Base-by-base conservation (phyloP, 2,888 invertebrate species). In the Drosophila basisetae region DNA sequence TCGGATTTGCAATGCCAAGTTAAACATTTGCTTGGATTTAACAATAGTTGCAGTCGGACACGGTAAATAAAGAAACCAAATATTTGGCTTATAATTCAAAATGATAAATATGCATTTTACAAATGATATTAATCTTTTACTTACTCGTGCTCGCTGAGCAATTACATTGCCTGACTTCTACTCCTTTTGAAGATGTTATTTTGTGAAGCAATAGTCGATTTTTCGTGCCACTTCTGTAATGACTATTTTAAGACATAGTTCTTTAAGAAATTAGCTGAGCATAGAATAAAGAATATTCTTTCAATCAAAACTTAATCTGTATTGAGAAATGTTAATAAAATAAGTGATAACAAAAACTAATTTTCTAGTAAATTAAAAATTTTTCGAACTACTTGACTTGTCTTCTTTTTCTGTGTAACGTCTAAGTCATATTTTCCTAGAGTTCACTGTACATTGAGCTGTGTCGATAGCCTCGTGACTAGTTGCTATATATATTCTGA, bases 1-100 rank as follows among this genome's bases (percentile, higher is more conserved):
- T 66, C 63, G 80, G 73, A 81, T 84, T 76, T 68, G 73, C 66
- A 61, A 68, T 59, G 54, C 59, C 47, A 54, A 71, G 69, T 76
- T 80, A 71, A 78, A 63, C 78, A 78, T 78, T 78, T 67, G 58
- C 59, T 64, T 58, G 72, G 80, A 61, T 47, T 80, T 64, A 41
- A 61, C 49, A 53, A 67, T 52, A 52, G 54, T 49, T 58, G 59
- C 64, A 28, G 18, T 43, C 50, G 41, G 58, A 56, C 61, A 73
- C 28, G 70, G 50, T 68, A 65, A 67, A 71, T 47, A 66, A 16
- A 50, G 64, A 49, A 11, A 18, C 4, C 58, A 63, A 59, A 74
- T 41, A 70, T 61, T 56, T 47, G 30, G 25, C 25, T 31, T 41
- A 58, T 60, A 30, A 41, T 28, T 73, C 30, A 55, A 74, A 35